Evolutionary conservation across 2,113 vertebrate genomes (phyloP), one percentile per base, ranked within the genome.

Genomic region (Aix galericulata): DNA sequence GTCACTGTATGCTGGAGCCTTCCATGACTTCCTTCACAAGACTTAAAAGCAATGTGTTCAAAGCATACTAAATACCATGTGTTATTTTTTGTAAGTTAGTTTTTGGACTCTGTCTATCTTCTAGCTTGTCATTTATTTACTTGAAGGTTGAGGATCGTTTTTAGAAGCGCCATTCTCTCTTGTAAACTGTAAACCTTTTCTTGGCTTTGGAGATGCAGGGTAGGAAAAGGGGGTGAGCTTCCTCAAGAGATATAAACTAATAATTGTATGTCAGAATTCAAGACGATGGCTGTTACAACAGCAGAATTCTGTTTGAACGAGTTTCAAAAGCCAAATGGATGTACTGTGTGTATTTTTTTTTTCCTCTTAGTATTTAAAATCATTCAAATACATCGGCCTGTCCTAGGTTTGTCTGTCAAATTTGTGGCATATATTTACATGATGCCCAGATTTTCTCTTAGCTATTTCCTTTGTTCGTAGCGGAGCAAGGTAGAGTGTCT

Each of bases 1-100:
- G 36, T 95, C 31, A 3, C 32, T 40, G 27, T 91, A 88, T 27
- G 17, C 95, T 85, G 89, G 89, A 97, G 95, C 80, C 91, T 94
- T 95, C 86, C 38, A 16, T 93, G 91, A 64, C 42, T 72, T 93
- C 62, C 82, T 95, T 96, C 73, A 85, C 53, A 2, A 3, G 3
- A 13, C 40, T 67, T 86, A 38, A 48, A 92, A 91, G 52, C 72
- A n/a, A 21, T 50, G 31, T 63, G 55, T 63, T 82, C 77, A 48
- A 42, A 82, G 53, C 58, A 34, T 88, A 86, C 40, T 13, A 36
- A 56, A 78, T 60, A n/a, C 38, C 8, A 40, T 73, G 38, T 63
- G 46, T 22, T 48, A 17, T 91, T 85, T 91, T 90, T 71, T 81
- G 1, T 44, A 69, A 73, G 82, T 81, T 95, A 79, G 67, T 88